Base-by-base conservation (phyloP, 2,888 invertebrate species). In the Melipona bicolor region DNA sequence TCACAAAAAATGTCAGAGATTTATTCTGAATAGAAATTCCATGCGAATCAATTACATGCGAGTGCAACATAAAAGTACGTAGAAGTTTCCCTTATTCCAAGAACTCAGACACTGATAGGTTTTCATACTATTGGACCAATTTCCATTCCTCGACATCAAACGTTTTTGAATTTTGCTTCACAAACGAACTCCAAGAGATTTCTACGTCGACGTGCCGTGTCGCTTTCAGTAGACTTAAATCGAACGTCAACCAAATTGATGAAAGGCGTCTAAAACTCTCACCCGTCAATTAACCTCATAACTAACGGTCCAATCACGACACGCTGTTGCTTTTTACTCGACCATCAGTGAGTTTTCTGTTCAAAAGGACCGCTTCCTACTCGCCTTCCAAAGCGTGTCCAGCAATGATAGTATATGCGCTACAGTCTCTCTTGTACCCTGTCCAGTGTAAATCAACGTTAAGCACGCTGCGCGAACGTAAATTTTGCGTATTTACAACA, bases 381-480 rank as follows among this genome's bases (percentile, higher is more conserved):
- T 81, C 81, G 68, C 64, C 73, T 27, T 50, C 27, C 24, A 50
- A 50, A 32, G n/a, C 36, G n/a, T 36, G 36, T 27, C 32, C 52
- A 17, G 59, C 73, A 6, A 32, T 4, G 43, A 54, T 43, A 24
- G 19, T 61, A 11, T 5, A n/a, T 49, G 59, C 19, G 67, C 49
- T 52, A 27, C 59, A 36, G 19, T 54, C 36, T 50, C 36, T 52
- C 59, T 21, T 43, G 32, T 36, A 49, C 32, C 49, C 71, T 62
- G 76, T 76, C 65, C 80, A 52, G 27, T 43, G 62, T 81, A 81
- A 81, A 81, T 81, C 81, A 81, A 62, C 32, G 54, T 80, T 62
- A 80, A 81, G 65, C 68, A 67, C 56, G 43, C 59, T 59, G 43
- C 59, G 73, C 36, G 68, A 68, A 71, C 76, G 52, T 76, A 82